Percentiles rank a stretch among this genome's conserved stretches.
phyloP scores from a whole-genome alignment of 1,140 invertebrate genomes.

The Fopius arisanus region DNA sequence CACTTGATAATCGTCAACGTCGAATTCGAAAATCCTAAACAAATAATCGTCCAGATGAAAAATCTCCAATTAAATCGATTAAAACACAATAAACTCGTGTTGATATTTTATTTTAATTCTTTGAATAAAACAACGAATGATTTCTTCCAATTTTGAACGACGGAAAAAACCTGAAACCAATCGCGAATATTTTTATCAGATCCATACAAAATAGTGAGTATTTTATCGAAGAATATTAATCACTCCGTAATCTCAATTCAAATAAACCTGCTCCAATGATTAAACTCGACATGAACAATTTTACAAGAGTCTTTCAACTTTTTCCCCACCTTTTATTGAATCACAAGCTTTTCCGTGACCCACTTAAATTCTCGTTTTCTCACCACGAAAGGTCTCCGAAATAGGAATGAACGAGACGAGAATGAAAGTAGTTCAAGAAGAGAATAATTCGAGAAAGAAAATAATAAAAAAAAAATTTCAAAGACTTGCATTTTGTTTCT shows the following conservation, averaged over 20 bases:
- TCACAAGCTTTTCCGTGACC: slow-evolving; percentile 22
- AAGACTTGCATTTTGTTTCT: background rate
- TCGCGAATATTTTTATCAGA: too few relatives aligned
- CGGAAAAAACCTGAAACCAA: too few relatives aligned
- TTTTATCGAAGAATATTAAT: too few relatives aligned
- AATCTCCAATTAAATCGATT: too few relatives aligned
- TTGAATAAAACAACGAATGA: too few relatives aligned
- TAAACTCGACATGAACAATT: background rate
- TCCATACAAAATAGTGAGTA: too few relatives aligned
- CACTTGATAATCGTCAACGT: too few relatives aligned
- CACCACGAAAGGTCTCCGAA: slow-evolving; percentile 14
- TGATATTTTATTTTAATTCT: too few relatives aligned
- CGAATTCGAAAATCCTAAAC: too few relatives aligned
- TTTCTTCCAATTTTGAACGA: too few relatives aligned
- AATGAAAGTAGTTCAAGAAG: slow-evolving; percentile 21
- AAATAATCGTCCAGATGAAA: too few relatives aligned
- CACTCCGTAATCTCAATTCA: background rate
- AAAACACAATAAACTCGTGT: too few relatives aligned
- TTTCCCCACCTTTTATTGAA: background rate
- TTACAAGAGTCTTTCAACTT: background rate
- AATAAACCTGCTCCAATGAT: background rate
- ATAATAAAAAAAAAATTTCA: background rate
- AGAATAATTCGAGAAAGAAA: background rate
- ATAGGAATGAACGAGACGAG: slow-evolving; percentile 21
- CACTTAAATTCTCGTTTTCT: slow-evolving; percentile 13